Base-by-base conservation (phyloP, 2,113 vertebrate species). In the Prinia subflava region DNA sequence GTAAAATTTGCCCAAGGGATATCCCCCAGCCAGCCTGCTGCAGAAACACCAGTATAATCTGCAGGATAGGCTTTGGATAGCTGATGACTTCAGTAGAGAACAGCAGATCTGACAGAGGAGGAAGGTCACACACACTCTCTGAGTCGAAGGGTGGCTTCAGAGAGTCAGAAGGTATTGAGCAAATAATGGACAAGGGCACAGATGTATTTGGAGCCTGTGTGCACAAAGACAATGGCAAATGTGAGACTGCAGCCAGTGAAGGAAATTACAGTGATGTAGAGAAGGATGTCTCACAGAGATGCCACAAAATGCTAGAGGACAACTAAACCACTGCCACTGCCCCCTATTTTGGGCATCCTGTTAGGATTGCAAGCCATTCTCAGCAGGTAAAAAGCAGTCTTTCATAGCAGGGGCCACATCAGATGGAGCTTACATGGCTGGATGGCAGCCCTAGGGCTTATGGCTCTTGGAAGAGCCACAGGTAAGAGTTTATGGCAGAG, bases 161-260 rank as follows among this genome's bases (percentile, higher is more conserved):
- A 2, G 6, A 65, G 18, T n/a, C 39, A 67, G 57, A 92, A 60
- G 14, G 12, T n/a, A 56, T 9, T 0, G 6, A 46, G 31, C 0
- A 1, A 91, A 57, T 30, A 73, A 68, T 31, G 49, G n/a, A n/a
- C 15, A 71, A 35, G 24, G 31, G 15, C 53, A 77, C 13, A 31
- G 1, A 7, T 0, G 2, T 52, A 74, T 60, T 60, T 87, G 35
- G 33, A 77, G 52, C 41, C 73, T 67, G 10, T 0, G 0, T 55
- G 31, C 41, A 73, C 18, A 42, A 55, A 81, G 33, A 60, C 1
- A 6, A 68, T 42, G 30, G 25, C 53, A 83, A 80, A 64, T 46
- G 42, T 33, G 50, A 79, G n/a, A 31, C 41, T 57, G 9, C 20
- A 70, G 52, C 14, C n/a, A 30, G 8, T 27, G 64, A 80, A 68